Conservation (phyloP, 1,140 invertebrate species). For the Drosophila ohnishii region DNA sequence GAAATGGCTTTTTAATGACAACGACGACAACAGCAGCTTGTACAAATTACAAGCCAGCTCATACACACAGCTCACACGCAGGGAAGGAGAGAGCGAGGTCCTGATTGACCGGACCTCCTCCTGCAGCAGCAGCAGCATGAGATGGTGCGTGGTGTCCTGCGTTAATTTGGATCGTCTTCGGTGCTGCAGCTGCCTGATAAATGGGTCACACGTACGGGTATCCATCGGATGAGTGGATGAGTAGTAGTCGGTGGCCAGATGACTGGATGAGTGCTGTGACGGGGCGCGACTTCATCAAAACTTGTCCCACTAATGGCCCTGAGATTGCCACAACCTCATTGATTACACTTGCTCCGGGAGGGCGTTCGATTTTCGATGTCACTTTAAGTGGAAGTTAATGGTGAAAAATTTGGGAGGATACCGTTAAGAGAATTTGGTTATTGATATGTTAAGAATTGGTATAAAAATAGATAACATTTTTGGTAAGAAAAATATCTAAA, state of each 20-base stretch:
- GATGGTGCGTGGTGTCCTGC: slow-evolving; percentile 16
- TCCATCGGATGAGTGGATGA: slow-evolving; percentile 12
- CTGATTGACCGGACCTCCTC: slow-evolving; percentile 62
- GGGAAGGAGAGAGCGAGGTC: slow-evolving; percentile 11
- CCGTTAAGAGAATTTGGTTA: neutral
- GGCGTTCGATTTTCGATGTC: slow-evolving; percentile 30
- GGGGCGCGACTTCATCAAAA: slow-evolving; percentile 69
- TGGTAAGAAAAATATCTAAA: too few relatives aligned
- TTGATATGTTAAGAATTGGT: too few relatives aligned
- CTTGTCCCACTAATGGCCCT: slow-evolving; percentile 49
- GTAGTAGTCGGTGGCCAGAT: slow-evolving; percentile 30
- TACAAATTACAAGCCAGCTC: slow-evolving; percentile 71
- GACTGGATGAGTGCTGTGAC: slow-evolving; percentile 61
- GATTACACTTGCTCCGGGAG: slow-evolving; percentile 16
- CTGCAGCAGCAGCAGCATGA: slow-evolving; percentile 7
- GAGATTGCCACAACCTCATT: slow-evolving; percentile 31
- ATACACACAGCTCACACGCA: slow-evolving; percentile 26
- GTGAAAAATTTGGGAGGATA: neutral
- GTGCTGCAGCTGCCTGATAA: slow-evolving; percentile 61
- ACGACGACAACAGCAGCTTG: slow-evolving; percentile 81
- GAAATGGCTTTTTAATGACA: slow-evolving; percentile 81
- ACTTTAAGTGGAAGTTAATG: slow-evolving; percentile 1
- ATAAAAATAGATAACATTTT: too few relatives aligned
- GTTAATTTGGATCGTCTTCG: slow-evolving; percentile 79
- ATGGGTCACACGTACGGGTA: slow-evolving; percentile 73